Conservation (phyloP, 2,113 vertebrate genomes). For the Sporophila hypoxantha region DNA sequence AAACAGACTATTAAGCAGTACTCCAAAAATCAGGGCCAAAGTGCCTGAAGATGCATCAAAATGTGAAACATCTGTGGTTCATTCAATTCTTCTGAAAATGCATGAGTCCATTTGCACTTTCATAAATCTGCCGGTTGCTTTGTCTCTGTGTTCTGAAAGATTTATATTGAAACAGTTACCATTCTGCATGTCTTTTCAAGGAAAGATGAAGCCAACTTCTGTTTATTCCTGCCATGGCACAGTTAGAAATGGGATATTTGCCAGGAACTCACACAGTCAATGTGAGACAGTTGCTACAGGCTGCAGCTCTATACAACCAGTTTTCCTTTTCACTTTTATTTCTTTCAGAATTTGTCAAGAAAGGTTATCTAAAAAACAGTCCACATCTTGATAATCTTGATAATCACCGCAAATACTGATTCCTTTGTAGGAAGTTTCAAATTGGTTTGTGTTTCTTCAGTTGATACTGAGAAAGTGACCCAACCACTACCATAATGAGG, state of each 20-base stretch:
- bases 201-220: background rate
- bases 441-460: conserved; percentile 77
- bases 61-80: background rate
- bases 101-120: background rate
- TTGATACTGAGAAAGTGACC: conserved; percentile 80
- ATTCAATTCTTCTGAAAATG: background rate
- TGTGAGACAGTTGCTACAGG: background rate
- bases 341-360: conserved; percentile 70
- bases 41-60: background rate
- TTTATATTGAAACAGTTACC: background rate
- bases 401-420: conserved; percentile 60
- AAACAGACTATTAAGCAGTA: background rate
- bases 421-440: conserved; percentile 72
- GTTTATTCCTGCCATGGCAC: background rate
- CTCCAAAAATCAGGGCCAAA: background rate
- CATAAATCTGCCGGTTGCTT: background rate
- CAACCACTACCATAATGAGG: conserved; percentile 83
- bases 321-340: conserved; percentile 36
- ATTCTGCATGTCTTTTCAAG: background rate
- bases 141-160: background rate
- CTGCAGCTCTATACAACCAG: background rate
- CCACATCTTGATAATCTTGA: conserved; percentile 81
- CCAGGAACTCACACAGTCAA: background rate
- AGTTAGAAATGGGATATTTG: background rate
- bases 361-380: conserved; percentile 82